Evolutionary conservation across 2,797 vertebrate genomes (phyloP).

Genomic region (Allobates femoralis): DNA sequence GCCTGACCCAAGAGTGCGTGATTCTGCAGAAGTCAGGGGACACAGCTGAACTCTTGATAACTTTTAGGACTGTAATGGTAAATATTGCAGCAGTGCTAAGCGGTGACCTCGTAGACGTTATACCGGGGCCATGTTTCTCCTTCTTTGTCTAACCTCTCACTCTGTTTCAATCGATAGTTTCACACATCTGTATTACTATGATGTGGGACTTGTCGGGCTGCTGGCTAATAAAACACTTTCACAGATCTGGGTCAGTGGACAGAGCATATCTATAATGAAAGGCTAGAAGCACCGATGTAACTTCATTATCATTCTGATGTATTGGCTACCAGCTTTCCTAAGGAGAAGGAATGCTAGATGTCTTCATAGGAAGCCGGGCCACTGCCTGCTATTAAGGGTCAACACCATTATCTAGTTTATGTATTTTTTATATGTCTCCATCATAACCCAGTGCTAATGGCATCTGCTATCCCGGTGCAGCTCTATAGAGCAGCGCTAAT

Average conservation of each 20-base stretch:
- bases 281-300: background rate
- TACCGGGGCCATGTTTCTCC: background rate
- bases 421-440: background rate
- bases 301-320: slow-evolving; percentile 12
- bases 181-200: slow-evolving; percentile 4
- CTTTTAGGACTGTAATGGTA: background rate
- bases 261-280: slow-evolving; percentile 6
- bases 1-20: no score
- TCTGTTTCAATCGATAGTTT: slow-evolving; percentile 8
- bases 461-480: background rate
- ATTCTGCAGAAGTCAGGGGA: no score
- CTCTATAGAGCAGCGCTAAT: background rate
- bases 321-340: slow-evolving; percentile 3
- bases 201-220: slow-evolving; percentile 3
- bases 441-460: background rate
- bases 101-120: background rate
- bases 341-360: background rate
- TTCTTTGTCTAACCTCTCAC: background rate
- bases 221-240: slow-evolving; percentile 24
- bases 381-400: background rate
- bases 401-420: background rate
- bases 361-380: background rate
- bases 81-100: background rate
- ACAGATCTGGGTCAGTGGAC: slow-evolving; percentile 8
- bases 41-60: no score